Evolutionary conservation across 2,888 invertebrate genomes (phyloP), one percentile per base, ranked within the genome.

Genomic region (Pheosia tremula): DNA sequence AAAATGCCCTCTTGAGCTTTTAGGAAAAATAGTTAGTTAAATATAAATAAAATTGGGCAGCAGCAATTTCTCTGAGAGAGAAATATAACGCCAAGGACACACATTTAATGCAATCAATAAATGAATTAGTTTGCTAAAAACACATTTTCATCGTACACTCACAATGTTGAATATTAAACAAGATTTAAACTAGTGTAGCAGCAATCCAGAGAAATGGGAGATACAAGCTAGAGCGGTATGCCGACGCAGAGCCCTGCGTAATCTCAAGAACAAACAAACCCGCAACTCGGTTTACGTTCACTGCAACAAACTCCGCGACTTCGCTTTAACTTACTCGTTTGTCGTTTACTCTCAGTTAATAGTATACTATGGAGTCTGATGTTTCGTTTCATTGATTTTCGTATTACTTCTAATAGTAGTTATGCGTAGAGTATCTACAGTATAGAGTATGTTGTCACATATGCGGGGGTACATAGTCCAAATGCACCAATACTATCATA

Each of bases 251-350:
- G 79, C 81, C 86, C 84, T 85, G 72, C 80, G 83, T 87, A 86
- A 88, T 88, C 87, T 87, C 82, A 88, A 87, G 87, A 87, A 85
- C 87, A 87, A 88, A 88, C 85, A 88, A 82, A 72, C 80, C 74
- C 79, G 74, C 74, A 76, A 79, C 81, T 77, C 70, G 75, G 76
- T 80, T 82, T 80, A 77, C 80, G 74, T 81, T 24, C 72, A 77
- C 79, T 86, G 85, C 85, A 86, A 85, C 85, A 84, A 87, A 86
- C 85, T 85, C 77, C 59, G 71, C 73, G 73, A 71, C 75, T 67
- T 74, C 73, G 82, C 78, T 82, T 79, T 81, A 82, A 79, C 80
- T 83, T 83, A 82, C 72, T 83, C 80, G 82, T 84, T 85, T 84
- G 79, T 78, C 72, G 74, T 76, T 80, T 75, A 77, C 53, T 11